A percentile compares a stretch with the other conserved stretches of the same genome.
These are phyloP conservation scores for Caenorhabditis elegans DNA, from an alignment of 1,140 invertebrate genomes.

Conservation along the genomic window WBcel235 BX284602.5:8129001-8129500, in stretches of 20 bases:
- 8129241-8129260: not conserved
- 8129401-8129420: not conserved
- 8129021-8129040: not conserved
- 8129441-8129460: too few relatives aligned
- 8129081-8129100: not conserved
- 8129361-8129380: too few relatives aligned
- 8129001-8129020: not conserved
- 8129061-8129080: slow-evolving; percentile 6
- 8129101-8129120: slow-evolving; percentile 14
- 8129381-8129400: too few relatives aligned
- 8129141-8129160: not conserved
- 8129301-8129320: not conserved
- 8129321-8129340: not conserved
- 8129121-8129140: not conserved
- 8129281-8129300: not conserved
- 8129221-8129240: not conserved
- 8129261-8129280: not conserved
- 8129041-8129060: slow-evolving; percentile 12
- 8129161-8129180: not conserved
- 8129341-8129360: not conserved
- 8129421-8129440: not conserved
- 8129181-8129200: too few relatives aligned
- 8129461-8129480: not conserved
- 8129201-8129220: too few relatives aligned
- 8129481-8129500: not conserved